Base-by-base conservation (phyloP, 2,888 invertebrate genomes). In the Drosophila mulleri region DNA sequence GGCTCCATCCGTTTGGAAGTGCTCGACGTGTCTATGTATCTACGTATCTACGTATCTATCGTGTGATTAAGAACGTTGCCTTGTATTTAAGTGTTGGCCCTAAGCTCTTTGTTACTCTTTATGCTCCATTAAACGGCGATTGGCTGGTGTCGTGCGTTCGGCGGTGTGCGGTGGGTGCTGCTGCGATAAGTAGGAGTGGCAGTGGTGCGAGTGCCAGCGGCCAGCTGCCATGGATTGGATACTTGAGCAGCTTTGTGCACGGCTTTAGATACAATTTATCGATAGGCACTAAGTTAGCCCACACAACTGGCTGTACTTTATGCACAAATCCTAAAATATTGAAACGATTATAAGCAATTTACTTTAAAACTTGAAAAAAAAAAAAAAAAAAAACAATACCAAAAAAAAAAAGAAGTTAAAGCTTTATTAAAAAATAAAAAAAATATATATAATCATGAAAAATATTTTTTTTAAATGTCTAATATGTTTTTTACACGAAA, bases 61-160 rank as follows among this genome's bases (percentile, higher is more conserved):
- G 66, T 86, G 83, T 88, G 89, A 84, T 84, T 88, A 86, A 83
- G 85, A 82, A 78, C 82, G 65, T 76, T 85, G 76, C 88, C 75
- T 76, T 88, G 72, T 70, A 79, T 83, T 88, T 85, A 82, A 85
- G 86, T 78, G 86, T 77, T 75, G 72, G 70, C 78, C 70, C 75
- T 64, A 83, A 81, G 84, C 84, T 76, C 83, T 74, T 72, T 67
- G 78, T 82, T 78, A 69, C 82, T 75, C 68, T 72, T 79, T 75
- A 59, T 64, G 79, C 83, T 71, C 77, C 78, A 85, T 77, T 77
- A 79, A 72, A 75, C 75, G 60, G 45, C 60, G 44, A 60, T 72
- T 78, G 75, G 72, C 66, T 65, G 66, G n/a, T 42, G 59, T 29
- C 29, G 29, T 29, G 29, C 29, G 29, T 29, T 29, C 8, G 67